phyloP scores from a whole-genome alignment of 2,888 invertebrate species.

The Linyphia triangularis region DNA sequence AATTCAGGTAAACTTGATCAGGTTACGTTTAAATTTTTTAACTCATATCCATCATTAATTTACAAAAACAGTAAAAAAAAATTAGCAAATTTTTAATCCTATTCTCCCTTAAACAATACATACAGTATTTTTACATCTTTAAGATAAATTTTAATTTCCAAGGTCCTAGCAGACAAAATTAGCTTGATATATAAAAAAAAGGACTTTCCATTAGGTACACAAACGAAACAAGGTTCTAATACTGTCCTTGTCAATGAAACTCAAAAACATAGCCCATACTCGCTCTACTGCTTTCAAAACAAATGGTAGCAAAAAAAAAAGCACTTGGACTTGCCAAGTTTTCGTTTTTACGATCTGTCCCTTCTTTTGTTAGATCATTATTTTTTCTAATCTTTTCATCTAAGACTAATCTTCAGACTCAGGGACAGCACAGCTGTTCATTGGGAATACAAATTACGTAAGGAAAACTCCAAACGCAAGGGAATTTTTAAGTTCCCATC shows the following conservation, averaged over 20 bases:
- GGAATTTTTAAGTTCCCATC: slow-evolving; percentile 8
- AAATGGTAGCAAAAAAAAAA: neutral
- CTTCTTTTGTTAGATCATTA: slow-evolving; percentile 14
- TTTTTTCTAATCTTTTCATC: slow-evolving; percentile 9
- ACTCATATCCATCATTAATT: too few species aligned
- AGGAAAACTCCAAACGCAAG: slow-evolving; percentile 25
- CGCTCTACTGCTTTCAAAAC: slow-evolving; percentile 7
- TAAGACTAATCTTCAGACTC: slow-evolving; percentile 40
- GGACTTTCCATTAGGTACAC: too few species aligned
- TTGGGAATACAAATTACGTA: slow-evolving; percentile 25
- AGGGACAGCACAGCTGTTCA: slow-evolving; percentile 42
- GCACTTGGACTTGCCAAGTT: slow-evolving; percentile 27
- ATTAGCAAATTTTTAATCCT: too few species aligned
- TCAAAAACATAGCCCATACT: neutral
- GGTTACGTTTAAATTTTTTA: too few species aligned
- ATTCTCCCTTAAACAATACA: too few species aligned
- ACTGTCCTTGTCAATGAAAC: neutral
- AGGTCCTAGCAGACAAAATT: too few species aligned
- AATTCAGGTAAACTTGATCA: too few species aligned
- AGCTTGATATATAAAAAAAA: too few species aligned
- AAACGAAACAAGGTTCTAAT: neutral
- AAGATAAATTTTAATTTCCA: too few species aligned
- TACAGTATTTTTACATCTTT: too few species aligned
- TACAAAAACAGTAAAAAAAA: too few species aligned
- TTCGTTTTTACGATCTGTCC: slow-evolving; percentile 3